Evolutionary conservation across 2,888 invertebrate species (phyloP).

Genomic region (Drosophila anomalata): DNA sequence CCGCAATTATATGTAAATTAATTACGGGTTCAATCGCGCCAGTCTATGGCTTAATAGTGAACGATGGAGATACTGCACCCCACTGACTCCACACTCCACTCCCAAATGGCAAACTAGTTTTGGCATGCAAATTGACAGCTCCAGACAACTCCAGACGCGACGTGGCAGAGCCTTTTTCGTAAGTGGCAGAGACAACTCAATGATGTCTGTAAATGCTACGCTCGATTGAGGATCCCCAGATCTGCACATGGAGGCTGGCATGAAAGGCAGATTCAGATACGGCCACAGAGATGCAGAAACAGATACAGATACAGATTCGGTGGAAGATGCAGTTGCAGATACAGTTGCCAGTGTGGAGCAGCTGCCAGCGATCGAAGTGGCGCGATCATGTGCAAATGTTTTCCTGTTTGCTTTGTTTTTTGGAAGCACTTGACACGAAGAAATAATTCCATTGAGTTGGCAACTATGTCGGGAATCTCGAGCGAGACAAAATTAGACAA

Average conservation of each 20-base stretch:
- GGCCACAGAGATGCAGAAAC: slow-evolving; percentile 3
- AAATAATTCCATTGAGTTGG: slow-evolving; percentile 81
- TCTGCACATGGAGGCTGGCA: slow-evolving; percentile 28
- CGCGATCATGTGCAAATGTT: slow-evolving; percentile 48
- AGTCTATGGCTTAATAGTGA: slow-evolving; percentile 7
- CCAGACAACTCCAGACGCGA: slow-evolving; percentile 33
- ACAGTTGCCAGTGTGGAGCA: slow-evolving; percentile 39
- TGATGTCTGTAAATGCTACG: slow-evolving; percentile 72
- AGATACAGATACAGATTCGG: slow-evolving; percentile 28
- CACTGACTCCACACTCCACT: background rate
- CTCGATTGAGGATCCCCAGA: slow-evolving; percentile 72
- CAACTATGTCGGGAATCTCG: slow-evolving; percentile 81
- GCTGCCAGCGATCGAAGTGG: slow-evolving; percentile 60
- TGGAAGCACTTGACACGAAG: slow-evolving; percentile 75
- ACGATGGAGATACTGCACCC: slow-evolving; percentile 11
- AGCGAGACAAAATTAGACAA: slow-evolving; percentile 82
- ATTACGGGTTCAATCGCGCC: slow-evolving; percentile 19
- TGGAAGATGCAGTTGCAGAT: slow-evolving; percentile 37
- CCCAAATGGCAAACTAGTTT: slow-evolving; percentile 31
- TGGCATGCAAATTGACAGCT: slow-evolving; percentile 41
- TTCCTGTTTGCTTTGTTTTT: slow-evolving; percentile 13
- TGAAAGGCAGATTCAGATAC: slow-evolving; percentile 29
- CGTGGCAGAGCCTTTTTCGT: slow-evolving; percentile 30
- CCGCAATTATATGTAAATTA: slow-evolving; percentile 44
- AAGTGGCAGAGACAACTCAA: slow-evolving; percentile 62